Evolutionary conservation across 2,113 vertebrate genomes (phyloP).

Genomic region (Embiotoca jacksoni): DNA sequence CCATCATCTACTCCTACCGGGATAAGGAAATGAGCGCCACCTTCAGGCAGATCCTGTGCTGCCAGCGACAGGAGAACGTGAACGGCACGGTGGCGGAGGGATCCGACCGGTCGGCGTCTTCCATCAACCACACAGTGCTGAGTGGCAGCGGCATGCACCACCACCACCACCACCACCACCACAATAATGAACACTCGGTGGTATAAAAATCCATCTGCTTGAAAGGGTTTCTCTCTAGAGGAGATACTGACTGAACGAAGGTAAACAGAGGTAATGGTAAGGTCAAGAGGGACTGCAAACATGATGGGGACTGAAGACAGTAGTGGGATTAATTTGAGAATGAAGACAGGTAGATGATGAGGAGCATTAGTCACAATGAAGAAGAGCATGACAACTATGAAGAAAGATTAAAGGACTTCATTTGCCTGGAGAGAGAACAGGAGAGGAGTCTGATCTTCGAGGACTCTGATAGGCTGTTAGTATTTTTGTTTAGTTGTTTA

Average conservation of each 20-base stretch:
- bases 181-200: slow-evolving; percentile 94
- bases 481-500: slow-evolving; percentile 63
- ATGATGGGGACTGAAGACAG: slow-evolving; percentile 12
- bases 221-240: slow-evolving; percentile 27
- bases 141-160: slow-evolving; percentile 74
- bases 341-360: neutral
- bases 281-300: slow-evolving; percentile 24
- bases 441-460: slow-evolving; percentile 37
- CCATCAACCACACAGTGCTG: slow-evolving; percentile 95
- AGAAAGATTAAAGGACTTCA: slow-evolving; percentile 43
- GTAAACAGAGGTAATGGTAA: slow-evolving; percentile 12
- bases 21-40: slow-evolving; percentile 99
- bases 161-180: slow-evolving; percentile 77
- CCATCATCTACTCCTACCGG: slow-evolving; percentile 99
- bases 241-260: slow-evolving; percentile 32
- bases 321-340: neutral
- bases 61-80: slow-evolving; percentile 91
- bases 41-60: slow-evolving; percentile 98
- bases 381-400: neutral
- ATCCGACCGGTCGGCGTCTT: slow-evolving; percentile 95
- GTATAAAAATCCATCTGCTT: slow-evolving; percentile 83
- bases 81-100: slow-evolving; percentile 90
- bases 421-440: slow-evolving; percentile 30
- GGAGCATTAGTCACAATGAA: slow-evolving; percentile 25
- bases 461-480: slow-evolving; percentile 67